Percentiles rank a stretch among this genome's conserved stretches.
Evolutionary conservation across 30 jellyfish, hydroid and myxozoan species (phyloP).

Genomic region (Turritopsis rubra): DNA sequence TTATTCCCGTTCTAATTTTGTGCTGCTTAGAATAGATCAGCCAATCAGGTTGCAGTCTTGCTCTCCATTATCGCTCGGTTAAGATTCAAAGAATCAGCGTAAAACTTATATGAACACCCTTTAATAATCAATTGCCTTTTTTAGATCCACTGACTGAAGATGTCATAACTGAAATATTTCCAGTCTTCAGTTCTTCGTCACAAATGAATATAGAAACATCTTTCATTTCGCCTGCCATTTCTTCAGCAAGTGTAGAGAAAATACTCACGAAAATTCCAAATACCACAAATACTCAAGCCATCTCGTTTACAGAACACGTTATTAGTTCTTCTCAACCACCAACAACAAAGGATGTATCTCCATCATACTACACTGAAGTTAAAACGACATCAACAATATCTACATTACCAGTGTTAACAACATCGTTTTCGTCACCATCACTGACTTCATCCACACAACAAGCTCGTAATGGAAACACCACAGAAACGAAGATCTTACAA

Average conservation of each 20-base stretch:
- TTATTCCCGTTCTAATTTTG: too few species aligned
- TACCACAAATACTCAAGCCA: not conserved
- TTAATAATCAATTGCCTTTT: not conserved
- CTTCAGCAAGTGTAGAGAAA: too few species aligned
- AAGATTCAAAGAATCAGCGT: not conserved
- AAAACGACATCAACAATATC: not conserved
- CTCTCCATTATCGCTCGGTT: not conserved
- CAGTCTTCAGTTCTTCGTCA: not conserved
- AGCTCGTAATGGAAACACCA: not conserved
- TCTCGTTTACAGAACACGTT: not conserved
- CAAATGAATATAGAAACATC: not conserved
- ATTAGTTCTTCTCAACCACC: not conserved
- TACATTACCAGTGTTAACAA: not conserved
- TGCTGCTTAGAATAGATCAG: too few species aligned
- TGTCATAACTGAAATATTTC: not conserved
- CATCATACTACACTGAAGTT: not conserved
- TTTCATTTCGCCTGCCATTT: not conserved
- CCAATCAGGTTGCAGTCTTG: too few species aligned
- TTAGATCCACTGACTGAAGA: not conserved
- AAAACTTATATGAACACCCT: not conserved
- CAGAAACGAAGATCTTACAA: not conserved
- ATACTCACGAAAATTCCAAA: too few species aligned
- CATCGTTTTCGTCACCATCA: not conserved
- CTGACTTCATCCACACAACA: not conserved
- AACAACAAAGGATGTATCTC: not conserved